These are phyloP conservation scores for Cairina moschata DNA, from an alignment of 2,113 vertebrate species.

Conservation along the genomic window DNA sequence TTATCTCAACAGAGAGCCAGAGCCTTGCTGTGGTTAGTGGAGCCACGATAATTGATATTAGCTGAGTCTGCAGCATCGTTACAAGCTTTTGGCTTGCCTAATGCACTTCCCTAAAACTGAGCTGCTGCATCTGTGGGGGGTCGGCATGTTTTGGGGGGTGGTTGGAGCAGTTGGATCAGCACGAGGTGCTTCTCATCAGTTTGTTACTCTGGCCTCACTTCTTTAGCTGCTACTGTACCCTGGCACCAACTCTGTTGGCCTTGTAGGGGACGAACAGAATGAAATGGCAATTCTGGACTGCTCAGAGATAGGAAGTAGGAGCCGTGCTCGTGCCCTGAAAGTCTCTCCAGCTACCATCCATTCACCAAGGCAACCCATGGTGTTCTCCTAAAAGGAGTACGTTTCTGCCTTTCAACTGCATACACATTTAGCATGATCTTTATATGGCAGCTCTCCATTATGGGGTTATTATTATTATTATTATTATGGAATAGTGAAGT, in stretches of 20 bases:
- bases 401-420: conserved; percentile 1
- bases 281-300: background rate
- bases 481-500: background rate
- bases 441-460: background rate
- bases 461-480: background rate
- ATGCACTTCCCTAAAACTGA: background rate
- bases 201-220: background rate
- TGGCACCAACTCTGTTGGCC: background rate
- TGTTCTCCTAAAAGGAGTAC: conserved; percentile 7
- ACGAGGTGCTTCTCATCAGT: background rate
- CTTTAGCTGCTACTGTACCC: background rate
- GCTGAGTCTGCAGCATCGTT: background rate
- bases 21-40: fast-evolving
- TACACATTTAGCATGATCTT: conserved; percentile 29
- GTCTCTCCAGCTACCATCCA: background rate
- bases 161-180: background rate
- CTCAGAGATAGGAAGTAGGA: background rate
- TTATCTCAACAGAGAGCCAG: background rate
- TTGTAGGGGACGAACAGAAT: background rate
- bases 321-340: background rate
- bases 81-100: background rate
- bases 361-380: background rate
- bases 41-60: background rate
- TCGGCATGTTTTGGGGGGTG: background rate
- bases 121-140: background rate